Base-by-base conservation (phyloP, 1,140 invertebrate genomes). In the Drosophila virilis region DNA sequence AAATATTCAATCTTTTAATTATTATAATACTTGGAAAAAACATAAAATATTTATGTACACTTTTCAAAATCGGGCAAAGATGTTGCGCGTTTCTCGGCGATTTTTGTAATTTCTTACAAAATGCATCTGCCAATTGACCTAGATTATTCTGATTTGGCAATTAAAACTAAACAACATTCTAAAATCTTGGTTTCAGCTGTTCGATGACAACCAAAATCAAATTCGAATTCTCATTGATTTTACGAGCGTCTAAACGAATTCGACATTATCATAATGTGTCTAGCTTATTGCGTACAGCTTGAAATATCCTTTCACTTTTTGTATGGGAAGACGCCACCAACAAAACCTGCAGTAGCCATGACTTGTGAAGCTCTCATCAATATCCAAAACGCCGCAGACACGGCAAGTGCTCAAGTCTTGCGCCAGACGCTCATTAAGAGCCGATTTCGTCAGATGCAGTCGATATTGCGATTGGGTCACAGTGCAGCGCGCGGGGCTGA, bases 251-350 rank as follows among this genome's bases (percentile, higher is more conserved):
- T 9, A 46, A 45, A 17, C 22, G 3, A 70, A 58, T 48, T 46
- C 35, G 35, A 69, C 54, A 48, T 54, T 42, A 74, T 54, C 57
- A 15, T 28, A 51, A 55, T 42, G 37, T 38, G 28, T n/a, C 28
- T 33, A 6, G 13, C 15, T 9, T 32, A 61, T 28, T 40, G 35
- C 43, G 45, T 52, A 40, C 54, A 77, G 46, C 60, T 84, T 71
- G 40, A 72, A 35, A 64, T 88, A 86, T 86, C 83, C 83, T 86
- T 86, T 86, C 83, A 86, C 83, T 86, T 88, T 86, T 88, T 15
- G 15, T 28, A 28, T 55, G 54, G 46, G 52, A 57, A 64, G 54
- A 77, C 43, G 52, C 38, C 94, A 94, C 75, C 37, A 57, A 13
- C 94, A 28, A 50, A 52, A 7, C 66, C 66, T 76, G 58, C 65